Conservation (phyloP, 1,140 invertebrate species). For the Drosophila pandora region DNA sequence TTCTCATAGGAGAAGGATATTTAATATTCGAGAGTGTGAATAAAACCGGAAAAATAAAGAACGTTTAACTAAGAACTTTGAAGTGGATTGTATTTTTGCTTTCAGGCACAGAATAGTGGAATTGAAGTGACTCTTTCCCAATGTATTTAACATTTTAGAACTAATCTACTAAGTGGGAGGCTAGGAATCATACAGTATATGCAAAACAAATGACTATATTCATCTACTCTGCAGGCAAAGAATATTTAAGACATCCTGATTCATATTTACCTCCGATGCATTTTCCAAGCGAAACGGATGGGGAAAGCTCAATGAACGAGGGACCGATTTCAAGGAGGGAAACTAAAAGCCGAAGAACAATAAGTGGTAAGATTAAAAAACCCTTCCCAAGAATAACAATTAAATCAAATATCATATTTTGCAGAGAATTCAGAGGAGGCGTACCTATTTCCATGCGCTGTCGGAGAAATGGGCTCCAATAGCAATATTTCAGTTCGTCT, state of each 20-base stretch:
- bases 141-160: no score
- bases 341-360: conserved; percentile 53
- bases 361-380: conserved; percentile 55
- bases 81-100: not conserved
- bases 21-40: not conserved
- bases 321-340: conserved; percentile 56
- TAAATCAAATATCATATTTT: not conserved
- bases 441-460: conserved; percentile 88
- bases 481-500: conserved; percentile 94
- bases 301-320: conserved; percentile 85
- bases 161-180: no score
- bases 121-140: no score
- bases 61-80: conserved; percentile 1
- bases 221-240: conserved; percentile 85
- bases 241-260: conserved; percentile 92
- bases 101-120: not conserved
- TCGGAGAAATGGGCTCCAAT: conserved; percentile 85
- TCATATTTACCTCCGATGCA: conserved; percentile 92
- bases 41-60: conserved; percentile 4
- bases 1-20: conserved; percentile 2
- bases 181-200: not conserved
- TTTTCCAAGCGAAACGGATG: conserved; percentile 88
- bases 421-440: conserved; percentile 87
- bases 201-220: not conserved
- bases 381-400: not conserved